Percentiles rank a stretch among this genome's conserved stretches.
These are phyloP conservation scores for Phylloscopus collybita DNA, from an alignment of 2,797 vertebrate species.

Conservation along the genomic window DNA sequence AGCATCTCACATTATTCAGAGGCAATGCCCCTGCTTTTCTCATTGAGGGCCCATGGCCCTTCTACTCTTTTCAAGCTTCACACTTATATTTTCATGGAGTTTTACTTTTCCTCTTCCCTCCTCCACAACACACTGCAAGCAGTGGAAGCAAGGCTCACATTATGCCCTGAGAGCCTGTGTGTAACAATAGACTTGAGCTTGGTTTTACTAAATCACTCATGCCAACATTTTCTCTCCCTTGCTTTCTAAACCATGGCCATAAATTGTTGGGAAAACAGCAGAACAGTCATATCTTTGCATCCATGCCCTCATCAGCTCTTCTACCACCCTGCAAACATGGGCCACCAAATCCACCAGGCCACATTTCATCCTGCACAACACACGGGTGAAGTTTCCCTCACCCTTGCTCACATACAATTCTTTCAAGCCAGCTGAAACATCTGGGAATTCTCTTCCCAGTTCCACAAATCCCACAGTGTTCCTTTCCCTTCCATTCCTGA, in stretches of 20 bases:
- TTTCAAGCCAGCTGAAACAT: background rate
- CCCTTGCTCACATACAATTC: background rate
- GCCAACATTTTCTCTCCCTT: background rate
- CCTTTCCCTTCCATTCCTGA: background rate
- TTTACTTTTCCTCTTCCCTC: conserved; percentile 5
- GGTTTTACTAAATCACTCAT: background rate
- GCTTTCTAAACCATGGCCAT: background rate
- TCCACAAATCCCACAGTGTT: background rate
- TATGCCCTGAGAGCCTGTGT: background rate
- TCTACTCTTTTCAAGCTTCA: background rate
- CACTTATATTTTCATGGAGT: background rate
- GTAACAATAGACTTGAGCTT: background rate
- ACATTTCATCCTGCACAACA: background rate
- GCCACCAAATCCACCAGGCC: background rate
- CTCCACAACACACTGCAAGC: background rate
- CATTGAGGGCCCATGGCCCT: background rate
- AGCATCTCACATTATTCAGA: background rate
- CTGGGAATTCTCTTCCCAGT: background rate
- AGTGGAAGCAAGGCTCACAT: background rate
- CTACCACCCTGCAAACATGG: background rate
- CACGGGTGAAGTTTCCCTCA: background rate
- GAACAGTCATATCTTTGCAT: background rate
- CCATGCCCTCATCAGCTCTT: background rate
- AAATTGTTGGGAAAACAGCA: background rate
- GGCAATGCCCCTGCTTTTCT: background rate